Evolutionary conservation across 2,113 vertebrate species (phyloP).

Genomic region (Istiophorus platypterus): DNA sequence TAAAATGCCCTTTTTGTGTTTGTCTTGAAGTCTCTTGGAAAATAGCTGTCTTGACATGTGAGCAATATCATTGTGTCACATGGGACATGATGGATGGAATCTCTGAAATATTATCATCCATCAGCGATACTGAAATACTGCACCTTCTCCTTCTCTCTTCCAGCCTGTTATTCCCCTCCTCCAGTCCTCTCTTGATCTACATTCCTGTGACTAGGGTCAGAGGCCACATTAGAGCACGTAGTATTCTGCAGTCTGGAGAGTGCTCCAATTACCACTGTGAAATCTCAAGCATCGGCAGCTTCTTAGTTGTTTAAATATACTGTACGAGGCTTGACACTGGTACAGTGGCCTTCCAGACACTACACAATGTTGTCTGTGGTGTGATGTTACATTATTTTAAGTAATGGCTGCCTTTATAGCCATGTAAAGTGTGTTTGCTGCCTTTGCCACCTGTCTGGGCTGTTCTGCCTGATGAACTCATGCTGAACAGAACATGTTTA

Average conservation of each 20-base stretch:
- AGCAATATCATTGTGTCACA: conserved; percentile 52
- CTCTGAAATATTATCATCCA: conserved; percentile 49
- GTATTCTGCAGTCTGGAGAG: conserved; percentile 72
- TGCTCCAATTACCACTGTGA: conserved; percentile 76
- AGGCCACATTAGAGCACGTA: conserved; percentile 71
- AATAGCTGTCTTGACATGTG: conserved; percentile 56
- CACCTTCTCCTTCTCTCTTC: conserved; percentile 18
- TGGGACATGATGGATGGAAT: conserved; percentile 64
- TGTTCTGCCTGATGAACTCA: conserved; percentile 50
- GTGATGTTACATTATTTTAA: conserved; percentile 53
- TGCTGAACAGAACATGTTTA: conserved; percentile 56
- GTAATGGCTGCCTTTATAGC: conserved; percentile 53
- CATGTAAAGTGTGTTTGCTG: conserved; percentile 59
- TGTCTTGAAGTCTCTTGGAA: conserved; percentile 37
- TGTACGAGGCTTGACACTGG: conserved; percentile 25
- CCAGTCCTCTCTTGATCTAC: conserved; percentile 64
- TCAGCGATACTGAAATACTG: conserved; percentile 52
- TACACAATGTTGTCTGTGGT: conserved; percentile 38
- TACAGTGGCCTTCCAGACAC: conserved; percentile 40
- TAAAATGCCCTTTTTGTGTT: conserved; percentile 5
- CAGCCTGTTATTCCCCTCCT: conserved; percentile 39
- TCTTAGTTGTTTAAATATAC: conserved; percentile 69
- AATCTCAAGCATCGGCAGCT: conserved; percentile 66
- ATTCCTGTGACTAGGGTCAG: conserved; percentile 69
- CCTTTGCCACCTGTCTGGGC: conserved; percentile 64